A percentile compares a stretch with the other conserved stretches of the same genome.
Evolutionary conservation across 2,888 invertebrate species (phyloP).

Genomic region (Gortyna flavago): DNA sequence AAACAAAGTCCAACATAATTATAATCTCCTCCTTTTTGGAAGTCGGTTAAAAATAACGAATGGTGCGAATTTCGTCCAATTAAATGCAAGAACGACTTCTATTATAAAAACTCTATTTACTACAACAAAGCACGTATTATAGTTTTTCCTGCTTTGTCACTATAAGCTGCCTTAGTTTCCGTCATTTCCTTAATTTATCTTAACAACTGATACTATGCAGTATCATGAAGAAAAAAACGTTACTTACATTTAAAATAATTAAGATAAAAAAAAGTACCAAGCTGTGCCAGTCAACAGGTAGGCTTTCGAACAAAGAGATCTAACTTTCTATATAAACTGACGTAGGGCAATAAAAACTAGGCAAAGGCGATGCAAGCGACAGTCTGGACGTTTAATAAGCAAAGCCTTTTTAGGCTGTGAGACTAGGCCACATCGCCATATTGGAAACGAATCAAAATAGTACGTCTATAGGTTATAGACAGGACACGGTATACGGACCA

Average conservation of each 20-base stretch:
- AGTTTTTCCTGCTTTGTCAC: slow-evolving; percentile 62
- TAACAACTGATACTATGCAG: slow-evolving; percentile 26
- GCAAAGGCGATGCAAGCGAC: slow-evolving; percentile 36
- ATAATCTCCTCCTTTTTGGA: too few relatives aligned
- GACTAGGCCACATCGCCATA: slow-evolving; percentile 62
- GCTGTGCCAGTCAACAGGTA: neutral
- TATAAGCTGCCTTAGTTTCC: slow-evolving; percentile 28
- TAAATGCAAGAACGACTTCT: slow-evolving; percentile 26
- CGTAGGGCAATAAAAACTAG: slow-evolving; percentile 49
- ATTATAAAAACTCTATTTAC: slow-evolving; percentile 49
- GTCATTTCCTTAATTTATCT: slow-evolving; percentile 60
- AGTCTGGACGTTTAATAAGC: slow-evolving; percentile 58
- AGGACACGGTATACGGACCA: slow-evolving; percentile 10
- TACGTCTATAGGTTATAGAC: slow-evolving; percentile 37
- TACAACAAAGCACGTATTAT: slow-evolving; percentile 48
- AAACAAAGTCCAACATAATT: too few relatives aligned
- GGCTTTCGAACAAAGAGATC: slow-evolving; percentile 42
- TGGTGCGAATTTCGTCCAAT: slow-evolving; percentile 13
- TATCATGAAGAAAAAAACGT: slow-evolving; percentile 29
- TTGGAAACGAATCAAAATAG: slow-evolving; percentile 58
- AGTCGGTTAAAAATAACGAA: slow-evolving; percentile 15
- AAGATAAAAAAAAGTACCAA: slow-evolving; percentile 9
- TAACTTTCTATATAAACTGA: slow-evolving; percentile 56
- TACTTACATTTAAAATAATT: slow-evolving; percentile 17
- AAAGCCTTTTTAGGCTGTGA: slow-evolving; percentile 56